These are phyloP conservation scores for Bos indicus DNA, from an alignment of 2,113 vertebrate genomes.

Conservation along the genomic window DNA sequence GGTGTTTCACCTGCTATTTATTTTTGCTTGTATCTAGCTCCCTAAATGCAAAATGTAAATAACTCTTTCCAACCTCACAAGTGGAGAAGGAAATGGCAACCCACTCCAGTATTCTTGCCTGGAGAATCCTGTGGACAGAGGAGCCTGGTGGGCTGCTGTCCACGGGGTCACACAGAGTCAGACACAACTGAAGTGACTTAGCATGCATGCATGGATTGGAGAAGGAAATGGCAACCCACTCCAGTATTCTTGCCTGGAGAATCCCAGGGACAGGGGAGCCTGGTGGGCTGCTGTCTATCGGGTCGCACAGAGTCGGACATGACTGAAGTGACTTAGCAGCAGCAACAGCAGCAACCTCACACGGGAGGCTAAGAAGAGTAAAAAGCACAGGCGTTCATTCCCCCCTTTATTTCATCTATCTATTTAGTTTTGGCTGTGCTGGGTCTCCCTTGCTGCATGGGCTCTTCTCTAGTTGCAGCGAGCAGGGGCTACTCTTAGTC, in stretches of 20 bases:
- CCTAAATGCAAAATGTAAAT: constrained; percentile 4
- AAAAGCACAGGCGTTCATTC: not conserved
- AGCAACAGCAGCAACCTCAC: not conserved
- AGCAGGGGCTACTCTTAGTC: not conserved
- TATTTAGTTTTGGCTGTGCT: not conserved
- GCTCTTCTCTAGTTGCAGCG: not conserved
- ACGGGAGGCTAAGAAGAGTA: not conserved
- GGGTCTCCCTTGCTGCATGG: not conserved
- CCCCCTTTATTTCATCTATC: not conserved
- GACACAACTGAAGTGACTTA: too few relatives aligned
- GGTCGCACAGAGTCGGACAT: too few relatives aligned
- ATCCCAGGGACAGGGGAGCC: too few relatives aligned
- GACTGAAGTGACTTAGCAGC: too few relatives aligned
- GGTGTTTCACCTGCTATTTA: not conserved
- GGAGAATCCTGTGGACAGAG: too few relatives aligned
- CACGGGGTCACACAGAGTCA: too few relatives aligned
- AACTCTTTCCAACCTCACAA: not conserved
- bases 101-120: too few relatives aligned
- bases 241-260: too few relatives aligned
- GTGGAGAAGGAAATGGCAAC: not conserved
- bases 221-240: too few relatives aligned
- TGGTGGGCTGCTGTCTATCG: too few relatives aligned
- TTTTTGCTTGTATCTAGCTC: not conserved
- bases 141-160: too few relatives aligned
- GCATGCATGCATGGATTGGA: too few relatives aligned